These are phyloP conservation scores for Papilio glaucus DNA, from an alignment of 1,140 invertebrate species.

Conservation along the genomic window DNA sequence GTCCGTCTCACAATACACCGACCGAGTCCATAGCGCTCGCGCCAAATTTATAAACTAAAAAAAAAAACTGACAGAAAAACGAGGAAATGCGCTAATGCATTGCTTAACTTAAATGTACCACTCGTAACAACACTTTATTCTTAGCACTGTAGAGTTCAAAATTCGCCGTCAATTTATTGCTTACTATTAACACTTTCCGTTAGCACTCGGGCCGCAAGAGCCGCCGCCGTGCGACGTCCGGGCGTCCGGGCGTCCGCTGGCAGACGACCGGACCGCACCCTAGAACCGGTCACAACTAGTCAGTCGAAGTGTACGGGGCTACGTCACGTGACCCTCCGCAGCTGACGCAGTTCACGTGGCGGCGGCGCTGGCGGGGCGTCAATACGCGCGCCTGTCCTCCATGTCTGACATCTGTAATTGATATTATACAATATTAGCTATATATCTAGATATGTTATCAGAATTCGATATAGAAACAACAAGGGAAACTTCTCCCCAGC, in stretches of 20 bases:
- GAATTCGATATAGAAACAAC: no score
- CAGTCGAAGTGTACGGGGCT: no score
- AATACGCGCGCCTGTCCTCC: slow-evolving; percentile 74
- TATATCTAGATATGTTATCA: no score
- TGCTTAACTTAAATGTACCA: slow-evolving; percentile 56
- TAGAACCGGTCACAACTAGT: no score
- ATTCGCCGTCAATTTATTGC: slow-evolving; percentile 57
- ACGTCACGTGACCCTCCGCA: slow-evolving; percentile 26
- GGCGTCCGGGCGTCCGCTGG: not conserved
- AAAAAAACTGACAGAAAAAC: slow-evolving; percentile 43
- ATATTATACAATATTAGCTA: not conserved
- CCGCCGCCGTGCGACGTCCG: not conserved
- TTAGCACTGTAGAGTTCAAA: slow-evolving; percentile 62
- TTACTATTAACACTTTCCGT: slow-evolving; percentile 17
- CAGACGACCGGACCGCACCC: no score
- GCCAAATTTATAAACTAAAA: slow-evolving; percentile 41
- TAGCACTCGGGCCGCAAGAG: not conserved
- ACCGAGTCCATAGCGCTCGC: slow-evolving; percentile 13
- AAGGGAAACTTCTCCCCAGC: no score
- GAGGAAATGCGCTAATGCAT: slow-evolving; percentile 25
- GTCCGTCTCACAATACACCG: not conserved
- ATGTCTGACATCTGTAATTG: slow-evolving; percentile 65
- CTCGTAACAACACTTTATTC: slow-evolving; percentile 65
- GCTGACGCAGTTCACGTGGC: slow-evolving; percentile 36
- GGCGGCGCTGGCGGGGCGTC: slow-evolving; percentile 53